These are phyloP conservation scores for Dasypolia templi DNA, from an alignment of 2,888 invertebrate genomes.

Conservation along the genomic window DNA sequence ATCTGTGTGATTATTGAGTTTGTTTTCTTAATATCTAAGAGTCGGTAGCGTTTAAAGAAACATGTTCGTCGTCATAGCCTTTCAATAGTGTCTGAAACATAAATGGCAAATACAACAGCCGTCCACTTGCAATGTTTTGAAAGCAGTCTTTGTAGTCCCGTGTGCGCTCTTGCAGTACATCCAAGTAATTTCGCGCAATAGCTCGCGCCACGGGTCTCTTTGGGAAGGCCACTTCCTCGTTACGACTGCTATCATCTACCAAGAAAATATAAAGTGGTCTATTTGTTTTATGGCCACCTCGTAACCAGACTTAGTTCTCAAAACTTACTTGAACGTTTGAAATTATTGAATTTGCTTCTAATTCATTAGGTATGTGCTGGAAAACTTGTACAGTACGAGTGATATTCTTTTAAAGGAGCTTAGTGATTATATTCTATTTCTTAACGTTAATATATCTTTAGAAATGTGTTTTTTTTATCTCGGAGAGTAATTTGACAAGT, in stretches of 20 bases:
- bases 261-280: conserved; percentile 71
- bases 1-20: background rate
- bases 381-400: background rate
- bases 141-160: conserved; percentile 69
- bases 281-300: conserved; percentile 69
- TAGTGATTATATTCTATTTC: background rate
- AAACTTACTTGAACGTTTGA: conserved; percentile 35
- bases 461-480: too few relatives aligned
- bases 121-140: conserved; percentile 57
- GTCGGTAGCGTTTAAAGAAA: background rate
- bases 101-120: conserved; percentile 28
- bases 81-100: conserved; percentile 9
- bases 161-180: conserved; percentile 74
- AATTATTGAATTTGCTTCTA: conserved; percentile 22
- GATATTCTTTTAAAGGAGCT: background rate
- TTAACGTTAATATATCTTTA: background rate
- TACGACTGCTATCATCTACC: conserved; percentile 73
- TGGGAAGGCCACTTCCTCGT: conserved; percentile 71
- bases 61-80: background rate
- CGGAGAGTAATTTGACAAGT: too few relatives aligned
- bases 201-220: conserved; percentile 74
- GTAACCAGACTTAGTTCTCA: conserved; percentile 62
- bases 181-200: conserved; percentile 76
- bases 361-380: conserved; percentile 13
- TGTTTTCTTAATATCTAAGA: background rate